phyloP scores from a whole-genome alignment of 2,113 vertebrate species.

The Oxyruncus cristatus region DNA sequence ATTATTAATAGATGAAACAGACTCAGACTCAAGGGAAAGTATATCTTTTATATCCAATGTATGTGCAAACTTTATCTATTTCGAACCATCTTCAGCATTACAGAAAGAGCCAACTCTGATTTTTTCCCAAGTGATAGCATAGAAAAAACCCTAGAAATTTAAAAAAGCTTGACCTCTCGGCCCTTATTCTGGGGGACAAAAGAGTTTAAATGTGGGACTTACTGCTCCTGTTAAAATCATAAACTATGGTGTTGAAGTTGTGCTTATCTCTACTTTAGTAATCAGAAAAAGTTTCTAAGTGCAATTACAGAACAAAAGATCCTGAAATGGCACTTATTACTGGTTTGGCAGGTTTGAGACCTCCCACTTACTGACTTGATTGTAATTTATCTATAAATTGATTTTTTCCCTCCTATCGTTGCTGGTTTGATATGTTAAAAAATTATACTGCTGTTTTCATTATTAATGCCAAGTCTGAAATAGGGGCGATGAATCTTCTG shows the following conservation, averaged over 20 bases:
- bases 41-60: background rate
- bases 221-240: background rate
- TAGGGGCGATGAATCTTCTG: background rate
- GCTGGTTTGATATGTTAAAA: background rate
- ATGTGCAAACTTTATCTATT: background rate
- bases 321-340: background rate
- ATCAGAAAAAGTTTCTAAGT: constrained; percentile 46
- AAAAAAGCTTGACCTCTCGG: background rate
- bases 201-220: background rate
- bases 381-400: background rate
- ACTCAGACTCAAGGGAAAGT: background rate
- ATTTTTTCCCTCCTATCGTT: background rate
- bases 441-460: background rate
- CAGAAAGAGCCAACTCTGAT: background rate
- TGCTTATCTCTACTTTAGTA: background rate
- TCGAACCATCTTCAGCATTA: background rate
- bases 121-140: background rate
- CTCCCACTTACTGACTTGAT: constrained; percentile 15
- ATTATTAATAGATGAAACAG: background rate
- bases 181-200: background rate
- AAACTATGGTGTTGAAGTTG: background rate
- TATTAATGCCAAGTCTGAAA: background rate
- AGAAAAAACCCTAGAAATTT: background rate
- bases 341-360: background rate
- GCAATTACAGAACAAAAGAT: constrained; percentile 35